Conservation (phyloP, 2,797 vertebrate genomes). For the Crax fasciolata region DNA sequence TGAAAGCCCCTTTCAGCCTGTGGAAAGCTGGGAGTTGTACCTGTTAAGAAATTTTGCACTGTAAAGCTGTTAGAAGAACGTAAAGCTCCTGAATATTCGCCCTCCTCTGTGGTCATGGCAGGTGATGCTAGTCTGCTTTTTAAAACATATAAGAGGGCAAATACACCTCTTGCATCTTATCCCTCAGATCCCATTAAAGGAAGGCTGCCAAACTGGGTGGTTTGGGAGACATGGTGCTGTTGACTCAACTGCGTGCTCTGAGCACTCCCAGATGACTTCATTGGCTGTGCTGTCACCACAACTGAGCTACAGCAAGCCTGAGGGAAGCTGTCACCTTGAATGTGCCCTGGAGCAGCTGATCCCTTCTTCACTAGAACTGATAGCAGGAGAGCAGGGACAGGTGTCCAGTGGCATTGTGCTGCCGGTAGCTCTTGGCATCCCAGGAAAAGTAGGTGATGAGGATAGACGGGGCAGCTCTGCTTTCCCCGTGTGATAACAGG, state of each 20-base stretch:
- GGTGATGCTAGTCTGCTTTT: neutral
- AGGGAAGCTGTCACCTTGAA: neutral
- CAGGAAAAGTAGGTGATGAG: neutral
- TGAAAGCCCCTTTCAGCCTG: neutral
- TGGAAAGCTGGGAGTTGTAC: neutral
- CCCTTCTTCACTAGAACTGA: neutral
- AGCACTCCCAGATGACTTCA: neutral
- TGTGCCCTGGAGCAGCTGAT: neutral
- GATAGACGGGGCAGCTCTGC: neutral
- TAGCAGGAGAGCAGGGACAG: neutral
- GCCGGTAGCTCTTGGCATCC: accelerated
- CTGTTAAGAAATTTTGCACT: neutral
- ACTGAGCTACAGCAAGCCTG: neutral
- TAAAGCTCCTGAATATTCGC: neutral
- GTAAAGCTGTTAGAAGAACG: neutral
- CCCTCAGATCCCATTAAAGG: neutral
- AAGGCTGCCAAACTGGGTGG: neutral
- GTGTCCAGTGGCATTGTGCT: neutral
- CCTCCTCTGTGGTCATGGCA: neutral
- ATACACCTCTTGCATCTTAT: neutral
- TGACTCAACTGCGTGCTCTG: too few species aligned
- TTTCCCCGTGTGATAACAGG: too few species aligned
- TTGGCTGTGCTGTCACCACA: neutral
- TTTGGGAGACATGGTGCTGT: neutral
- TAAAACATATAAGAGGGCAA: neutral